Evolutionary conservation across 2,888 invertebrate species (phyloP), one percentile per base, ranked within the genome.

Genomic region (Brachylomia viminalis): DNA sequence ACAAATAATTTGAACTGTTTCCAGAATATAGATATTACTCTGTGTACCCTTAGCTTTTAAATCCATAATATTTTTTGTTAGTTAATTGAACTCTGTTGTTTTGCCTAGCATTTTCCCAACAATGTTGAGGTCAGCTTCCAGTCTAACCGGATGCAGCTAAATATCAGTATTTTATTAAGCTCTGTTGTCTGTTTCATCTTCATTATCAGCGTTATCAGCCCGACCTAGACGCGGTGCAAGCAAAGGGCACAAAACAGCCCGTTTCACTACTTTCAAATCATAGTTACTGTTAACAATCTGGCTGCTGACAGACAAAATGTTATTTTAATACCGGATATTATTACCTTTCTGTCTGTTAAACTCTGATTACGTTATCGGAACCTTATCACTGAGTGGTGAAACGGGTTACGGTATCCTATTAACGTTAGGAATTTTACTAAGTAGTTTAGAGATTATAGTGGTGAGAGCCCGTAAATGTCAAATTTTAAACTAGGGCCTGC

Each of bases 291-390:
- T 62, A 67, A 10, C 15, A 33, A 80, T 79, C 67, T 45, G 30
- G 1, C 79, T 42, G 54, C 15, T 71, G 45, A 79, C 33, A 54
- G 66, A 62, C 62, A 27, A 52, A 80, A 62, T 45, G 62, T 45
- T 73, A 67, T 56, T 49, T n/a, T 47, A 73, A 74, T 62, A 58
- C 66, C 66, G 80, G 67, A 80, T 74, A 80, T 58, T 54, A 66
- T 42, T 67, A 56, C 13, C 42, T 72, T 45, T 47, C 58, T 45
- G 42, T 42, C 13, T 47, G 54, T 49, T 73, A 73, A 67, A 30
- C 20, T 30, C 15, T 33, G 15, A 30, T 52, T 80, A 49, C 27
- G 27, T 17, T 52, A 62, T 80, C 59, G 23, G 33, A 66, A 66
- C 47, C 52, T 72, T 79, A 52, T 62, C 77, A 52, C 11, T 33